Conservation (phyloP, 2,888 invertebrate species). For the Oeneis ivallda region DNA sequence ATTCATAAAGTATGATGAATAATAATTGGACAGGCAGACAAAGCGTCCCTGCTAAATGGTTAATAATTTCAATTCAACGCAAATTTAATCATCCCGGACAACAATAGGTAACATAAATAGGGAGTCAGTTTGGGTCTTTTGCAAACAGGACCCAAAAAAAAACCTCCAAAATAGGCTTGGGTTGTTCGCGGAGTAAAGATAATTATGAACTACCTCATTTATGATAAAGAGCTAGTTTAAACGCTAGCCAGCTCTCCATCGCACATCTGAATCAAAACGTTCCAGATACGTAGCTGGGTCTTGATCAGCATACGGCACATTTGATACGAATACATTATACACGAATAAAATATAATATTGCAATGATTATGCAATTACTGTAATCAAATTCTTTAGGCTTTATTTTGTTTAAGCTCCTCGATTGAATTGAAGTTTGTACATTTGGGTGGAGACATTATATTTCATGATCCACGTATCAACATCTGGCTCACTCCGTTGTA, state of each 20-base stretch:
- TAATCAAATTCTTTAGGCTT: no score
- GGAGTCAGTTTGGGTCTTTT: conserved; percentile 6
- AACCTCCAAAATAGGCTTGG: conserved; percentile 39
- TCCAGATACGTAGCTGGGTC: no score
- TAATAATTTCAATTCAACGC: conserved; percentile 22
- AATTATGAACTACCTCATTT: background rate
- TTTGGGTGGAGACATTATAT: no score
- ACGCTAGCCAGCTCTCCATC: background rate
- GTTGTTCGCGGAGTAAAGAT: background rate
- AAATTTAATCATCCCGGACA: conserved; percentile 20
- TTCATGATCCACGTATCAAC: no score
- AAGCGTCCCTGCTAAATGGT: conserved; percentile 20
- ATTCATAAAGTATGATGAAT: conserved; percentile 14
- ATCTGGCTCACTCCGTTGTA: no score
- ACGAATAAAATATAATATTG: no score
- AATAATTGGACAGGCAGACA: conserved; percentile 19
- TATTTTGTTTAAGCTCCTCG: no score
- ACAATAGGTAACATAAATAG: conserved; percentile 20
- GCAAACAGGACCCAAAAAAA: conserved; percentile 29
- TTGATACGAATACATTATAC: no score
- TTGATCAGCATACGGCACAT: no score
- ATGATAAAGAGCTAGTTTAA: background rate
- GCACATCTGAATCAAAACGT: background rate
- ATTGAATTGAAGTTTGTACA: no score
- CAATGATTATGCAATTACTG: no score